Evolutionary conservation across 37 sponge, comb jelly and placozoan species (phyloP), one percentile per base, ranked within the genome.

Genomic region (Beroe ovata): DNA sequence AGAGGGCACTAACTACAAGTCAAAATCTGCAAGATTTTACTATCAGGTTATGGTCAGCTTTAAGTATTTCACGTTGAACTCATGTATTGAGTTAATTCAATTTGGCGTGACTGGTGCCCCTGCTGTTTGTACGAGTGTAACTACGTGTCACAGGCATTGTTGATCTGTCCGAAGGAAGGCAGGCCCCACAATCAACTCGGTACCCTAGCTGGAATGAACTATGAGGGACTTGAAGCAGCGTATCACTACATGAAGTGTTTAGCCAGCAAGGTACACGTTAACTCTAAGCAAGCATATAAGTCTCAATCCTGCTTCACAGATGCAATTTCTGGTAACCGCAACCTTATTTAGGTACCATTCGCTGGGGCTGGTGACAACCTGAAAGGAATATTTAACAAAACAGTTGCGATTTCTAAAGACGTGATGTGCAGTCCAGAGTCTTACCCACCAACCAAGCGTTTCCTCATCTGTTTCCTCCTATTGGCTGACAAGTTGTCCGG

Each of bases 221-320:
- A 77, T 25, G 84, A 77, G 47, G 84, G 84, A 25, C 25, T 77
- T n/a, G 84, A 77, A 19, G 84, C 84, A 14, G 84, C 84, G 0
- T 77, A 77, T 26, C 84, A 77, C 33, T 77, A 77, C 54, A 77
- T 77, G 84, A 39, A 42, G 84, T 77, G 84, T 42, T 54, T 77
- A 4, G 21, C 84, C 28, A 77, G 84, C 84, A 77, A 39, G 84
- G 84, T 77, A 4, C 20, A 8, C 8, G 54, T 16, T 47, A 6
- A 47, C 11, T 47, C 54, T 47, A n/a, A n/a, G n/a, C n/a, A n/a
- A n/a, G n/a, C n/a, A n/a, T n/a, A n/a, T n/a, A n/a, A n/a, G n/a
- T n/a, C n/a, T n/a, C n/a, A n/a, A n/a, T n/a, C n/a, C n/a, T n/a
- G n/a, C n/a, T n/a, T n/a, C n/a, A n/a, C n/a, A n/a, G n/a, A n/a